Base-by-base conservation (phyloP, 2,888 invertebrate species). In the Orthonevra nobilis region DNA sequence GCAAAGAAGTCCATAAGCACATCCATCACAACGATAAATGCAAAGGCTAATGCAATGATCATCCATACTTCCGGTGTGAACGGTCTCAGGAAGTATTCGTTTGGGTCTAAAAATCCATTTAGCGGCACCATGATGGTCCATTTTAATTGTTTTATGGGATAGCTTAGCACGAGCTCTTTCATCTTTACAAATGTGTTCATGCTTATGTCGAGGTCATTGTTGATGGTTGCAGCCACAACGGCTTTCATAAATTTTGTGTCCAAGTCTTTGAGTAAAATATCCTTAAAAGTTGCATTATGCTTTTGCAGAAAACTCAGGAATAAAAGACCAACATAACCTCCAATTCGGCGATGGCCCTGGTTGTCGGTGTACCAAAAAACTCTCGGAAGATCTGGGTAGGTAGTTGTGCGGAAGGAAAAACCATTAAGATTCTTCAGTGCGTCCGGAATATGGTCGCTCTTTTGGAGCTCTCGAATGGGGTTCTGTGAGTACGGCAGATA, bases 21-120 rank as follows among this genome's bases (percentile, higher is more conserved):
- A 10, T 68, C 66, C 54, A 79, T 79, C 0, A 38, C 0, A n/a
- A 36, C 17, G 15, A 79, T 66, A 26, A 63, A 79, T 2, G 19
- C n/a, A 1, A 79, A 17, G 0, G 32, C 56, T 2, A 72, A 14
- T 0, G 52, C 72, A 14, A 79, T 72, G 15, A 15, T 30, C 10
- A 32, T 9, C 77, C 77, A 77, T 3, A 38, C 32, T 0, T 9
- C 10, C 0, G 26, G 1, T 0, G 48, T 7, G 34, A 70, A 70
- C 0, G 70, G 61, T 15, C 61, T 38, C 5, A 36, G 2, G 26
- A 73, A 73, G 12, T 77, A 77, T 10, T 70, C 6, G n/a, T 63
- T 52, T 0, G 70, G 58, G 10, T 69, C 20, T 5, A 70, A 14
- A 28, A 15, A 19, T 0, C 66, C 66, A 17, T 52, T 52, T 0